A percentile compares a stretch with the other conserved stretches of the same genome.
These are phyloP conservation scores for Nyctibius bracteatus DNA, from an alignment of 2,113 vertebrate genomes.

Conservation along the genomic window DNA sequence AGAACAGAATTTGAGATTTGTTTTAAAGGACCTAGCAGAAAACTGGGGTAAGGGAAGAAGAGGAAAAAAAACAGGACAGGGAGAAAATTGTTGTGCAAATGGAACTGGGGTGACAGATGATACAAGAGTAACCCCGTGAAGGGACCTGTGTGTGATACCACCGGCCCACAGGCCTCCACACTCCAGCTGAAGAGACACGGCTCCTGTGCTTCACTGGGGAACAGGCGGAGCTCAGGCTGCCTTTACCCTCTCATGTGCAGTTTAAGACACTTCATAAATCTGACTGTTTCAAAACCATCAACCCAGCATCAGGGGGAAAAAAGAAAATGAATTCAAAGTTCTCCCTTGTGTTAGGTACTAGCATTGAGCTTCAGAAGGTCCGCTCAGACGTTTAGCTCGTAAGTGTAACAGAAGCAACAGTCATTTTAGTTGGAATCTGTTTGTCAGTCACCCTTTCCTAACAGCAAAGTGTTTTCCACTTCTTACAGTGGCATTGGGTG, in stretches of 20 bases:
- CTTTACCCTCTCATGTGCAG: background rate
- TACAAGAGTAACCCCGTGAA: background rate
- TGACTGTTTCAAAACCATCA: background rate
- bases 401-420: background rate
- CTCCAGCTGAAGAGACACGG: fast-evolving
- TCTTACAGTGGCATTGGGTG: background rate
- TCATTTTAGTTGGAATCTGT: background rate
- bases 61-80: background rate
- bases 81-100: background rate
- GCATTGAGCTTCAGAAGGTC: background rate
- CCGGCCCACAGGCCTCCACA: fast-evolving
- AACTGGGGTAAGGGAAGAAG: background rate
- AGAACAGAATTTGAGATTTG: background rate
- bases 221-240: background rate
- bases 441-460: background rate
- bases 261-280: background rate
- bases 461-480: background rate
- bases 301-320: background rate
- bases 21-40: background rate
- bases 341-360: background rate
- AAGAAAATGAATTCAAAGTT: background rate
- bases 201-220: background rate
- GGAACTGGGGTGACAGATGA: background rate
- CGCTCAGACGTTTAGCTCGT: fast-evolving
- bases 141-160: background rate